Evolutionary conservation across 2,888 invertebrate genomes (phyloP).

Genomic region (Ernsta delagoae): DNA sequence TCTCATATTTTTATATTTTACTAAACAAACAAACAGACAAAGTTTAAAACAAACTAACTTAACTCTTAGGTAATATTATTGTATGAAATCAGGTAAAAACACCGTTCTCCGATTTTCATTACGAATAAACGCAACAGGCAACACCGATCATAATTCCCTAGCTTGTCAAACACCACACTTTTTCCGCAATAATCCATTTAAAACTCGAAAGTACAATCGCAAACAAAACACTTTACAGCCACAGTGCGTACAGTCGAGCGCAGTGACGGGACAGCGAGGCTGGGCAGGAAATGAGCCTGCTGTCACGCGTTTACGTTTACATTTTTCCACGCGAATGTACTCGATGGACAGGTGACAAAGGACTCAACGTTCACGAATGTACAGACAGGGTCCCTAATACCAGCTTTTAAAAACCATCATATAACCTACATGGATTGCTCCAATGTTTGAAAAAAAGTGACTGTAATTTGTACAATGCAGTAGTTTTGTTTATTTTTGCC

Average conservation of each 20-base stretch:
- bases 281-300: slow-evolving; percentile 35
- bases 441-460: too few relatives aligned
- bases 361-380: slow-evolving; percentile 14
- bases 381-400: too few relatives aligned
- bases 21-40: too few relatives aligned
- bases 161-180: slow-evolving; percentile 9
- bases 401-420: too few relatives aligned
- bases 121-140: slow-evolving; percentile 1
- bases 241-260: slow-evolving; percentile 30
- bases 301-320: slow-evolving; percentile 30
- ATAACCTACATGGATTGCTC: too few relatives aligned
- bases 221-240: slow-evolving; percentile 30
- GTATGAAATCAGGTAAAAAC: too few relatives aligned
- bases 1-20: too few relatives aligned
- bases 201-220: slow-evolving; percentile 29
- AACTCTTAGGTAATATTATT: too few relatives aligned
- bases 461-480: too few relatives aligned
- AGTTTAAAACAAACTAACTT: too few relatives aligned
- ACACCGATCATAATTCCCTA: background rate
- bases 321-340: slow-evolving; percentile 34
- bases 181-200: slow-evolving; percentile 11
- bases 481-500: too few relatives aligned
- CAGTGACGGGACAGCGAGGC: slow-evolving; percentile 31
- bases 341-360: slow-evolving; percentile 35
- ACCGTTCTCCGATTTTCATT: too few relatives aligned